Evolutionary conservation across 2,113 vertebrate genomes (phyloP).

Genomic region (Prionailurus bengalensis): DNA sequence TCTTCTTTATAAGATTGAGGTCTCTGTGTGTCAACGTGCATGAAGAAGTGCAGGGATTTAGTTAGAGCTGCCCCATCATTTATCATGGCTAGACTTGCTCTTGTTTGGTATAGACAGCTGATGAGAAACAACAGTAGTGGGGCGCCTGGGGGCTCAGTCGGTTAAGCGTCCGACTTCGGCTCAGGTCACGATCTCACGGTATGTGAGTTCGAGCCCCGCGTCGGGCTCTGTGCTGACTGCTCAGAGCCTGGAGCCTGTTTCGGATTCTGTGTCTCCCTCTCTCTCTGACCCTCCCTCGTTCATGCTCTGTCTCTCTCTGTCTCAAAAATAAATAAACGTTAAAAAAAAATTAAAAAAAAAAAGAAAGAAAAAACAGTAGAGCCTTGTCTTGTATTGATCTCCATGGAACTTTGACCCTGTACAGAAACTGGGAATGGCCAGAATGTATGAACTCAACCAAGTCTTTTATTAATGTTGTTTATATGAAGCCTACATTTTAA

Average conservation of each 20-base stretch:
- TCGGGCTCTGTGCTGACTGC: too few relatives aligned
- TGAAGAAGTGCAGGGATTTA: neutral
- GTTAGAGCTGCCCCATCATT: neutral
- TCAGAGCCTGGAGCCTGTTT: too few relatives aligned
- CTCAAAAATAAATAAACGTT: too few relatives aligned
- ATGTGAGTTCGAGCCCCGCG: too few relatives aligned
- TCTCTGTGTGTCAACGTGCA: neutral
- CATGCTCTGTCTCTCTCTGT: too few relatives aligned
- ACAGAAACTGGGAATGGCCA: neutral
- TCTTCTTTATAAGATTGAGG: neutral
- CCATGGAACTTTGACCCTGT: neutral
- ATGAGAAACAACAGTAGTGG: neutral
- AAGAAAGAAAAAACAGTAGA: neutral
- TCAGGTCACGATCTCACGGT: too few relatives aligned
- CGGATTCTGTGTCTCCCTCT: too few relatives aligned
- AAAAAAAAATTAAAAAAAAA: neutral
- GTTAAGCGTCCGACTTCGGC: too few relatives aligned
- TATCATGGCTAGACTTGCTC: neutral
- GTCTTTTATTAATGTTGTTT: neutral
- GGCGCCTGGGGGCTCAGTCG: too few relatives aligned
- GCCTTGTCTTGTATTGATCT: constrained; percentile 6
- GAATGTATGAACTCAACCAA: neutral
- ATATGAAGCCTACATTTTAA: neutral
- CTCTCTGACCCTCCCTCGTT: too few relatives aligned
- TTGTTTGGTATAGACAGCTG: neutral